A percentile compares a stretch with the other conserved stretches of the same genome.
Evolutionary conservation across 2,888 invertebrate species (phyloP).

Genomic region (Odiellus spinosus): DNA sequence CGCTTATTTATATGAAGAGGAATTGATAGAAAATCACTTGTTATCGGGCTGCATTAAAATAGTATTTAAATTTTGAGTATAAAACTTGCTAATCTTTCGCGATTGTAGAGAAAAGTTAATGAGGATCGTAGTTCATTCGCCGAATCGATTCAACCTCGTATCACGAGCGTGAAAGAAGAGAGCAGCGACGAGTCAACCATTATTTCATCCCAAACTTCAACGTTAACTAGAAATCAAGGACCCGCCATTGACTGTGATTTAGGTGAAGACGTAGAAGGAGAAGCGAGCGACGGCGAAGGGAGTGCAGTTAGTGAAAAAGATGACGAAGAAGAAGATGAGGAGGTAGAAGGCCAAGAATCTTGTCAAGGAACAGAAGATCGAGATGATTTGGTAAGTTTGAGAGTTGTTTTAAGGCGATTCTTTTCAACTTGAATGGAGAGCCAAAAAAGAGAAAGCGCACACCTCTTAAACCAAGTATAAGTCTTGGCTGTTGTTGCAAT

Average conservation of each 20-base stretch:
- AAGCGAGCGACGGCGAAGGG: conserved; percentile 23
- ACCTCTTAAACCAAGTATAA: too few species aligned
- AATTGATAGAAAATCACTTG: too few species aligned
- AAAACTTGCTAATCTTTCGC: background rate
- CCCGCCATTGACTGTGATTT: conserved; percentile 22
- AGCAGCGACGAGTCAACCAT: conserved; percentile 93
- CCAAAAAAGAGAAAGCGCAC: background rate
- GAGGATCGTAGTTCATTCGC: conserved; percentile 10
- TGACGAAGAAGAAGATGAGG: conserved; percentile 33
- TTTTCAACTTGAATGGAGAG: background rate
- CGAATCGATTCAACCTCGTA: conserved; percentile 11
- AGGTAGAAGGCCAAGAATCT: conserved; percentile 33
- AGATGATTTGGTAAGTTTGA: background rate
- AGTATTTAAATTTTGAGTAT: too few species aligned
- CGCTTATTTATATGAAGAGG: too few species aligned
- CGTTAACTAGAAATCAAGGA: conserved; percentile 62
- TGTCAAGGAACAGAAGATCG: conserved; percentile 23
- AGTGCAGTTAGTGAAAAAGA: conserved; percentile 28
- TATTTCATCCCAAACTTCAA: conserved; percentile 90
- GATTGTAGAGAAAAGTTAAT: background rate
- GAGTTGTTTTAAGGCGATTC: background rate
- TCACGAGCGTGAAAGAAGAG: conserved; percentile 47
- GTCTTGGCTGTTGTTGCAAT: too few species aligned
- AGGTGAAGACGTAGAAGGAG: conserved; percentile 30
- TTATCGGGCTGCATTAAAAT: too few species aligned